phyloP scores from a whole-genome alignment of 2,797 vertebrate genomes.

The Limosa lapponica region DNA sequence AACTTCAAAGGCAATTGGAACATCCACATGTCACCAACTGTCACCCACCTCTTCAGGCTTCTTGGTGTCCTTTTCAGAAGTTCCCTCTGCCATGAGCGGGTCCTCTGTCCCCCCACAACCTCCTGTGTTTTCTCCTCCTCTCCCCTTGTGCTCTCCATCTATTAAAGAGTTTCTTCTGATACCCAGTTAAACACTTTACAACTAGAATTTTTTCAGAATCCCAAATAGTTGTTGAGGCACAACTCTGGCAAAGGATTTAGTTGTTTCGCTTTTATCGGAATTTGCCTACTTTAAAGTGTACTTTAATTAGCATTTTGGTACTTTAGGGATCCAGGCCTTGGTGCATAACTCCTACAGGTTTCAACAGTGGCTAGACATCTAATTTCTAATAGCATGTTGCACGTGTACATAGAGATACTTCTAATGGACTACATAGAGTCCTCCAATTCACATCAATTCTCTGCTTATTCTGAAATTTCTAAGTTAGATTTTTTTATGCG shows the following conservation, averaged over 20 bases:
- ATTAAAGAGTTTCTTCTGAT: background rate
- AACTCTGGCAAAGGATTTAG: background rate
- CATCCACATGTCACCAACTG: background rate
- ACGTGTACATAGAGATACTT: background rate
- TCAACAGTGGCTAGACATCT: background rate
- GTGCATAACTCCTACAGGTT: background rate
- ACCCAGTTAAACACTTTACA: background rate
- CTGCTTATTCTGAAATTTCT: background rate
- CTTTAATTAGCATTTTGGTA: background rate
- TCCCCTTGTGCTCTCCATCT: background rate
- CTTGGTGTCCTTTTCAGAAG: background rate
- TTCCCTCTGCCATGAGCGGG: background rate
- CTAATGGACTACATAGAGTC: background rate
- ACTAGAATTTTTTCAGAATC: background rate
- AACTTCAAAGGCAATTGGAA: background rate
- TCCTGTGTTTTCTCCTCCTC: background rate
- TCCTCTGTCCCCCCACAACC: background rate
- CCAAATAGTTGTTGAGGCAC: fast-evolving
- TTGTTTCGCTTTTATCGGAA: background rate
- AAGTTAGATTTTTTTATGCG: background rate
- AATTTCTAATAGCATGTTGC: background rate
- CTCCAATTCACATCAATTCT: background rate
- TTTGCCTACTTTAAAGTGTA: background rate
- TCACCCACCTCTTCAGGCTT: background rate
- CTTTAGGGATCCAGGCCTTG: background rate